These are phyloP conservation scores for Dunckerocampus dactyliophorus DNA, from an alignment of 2,113 vertebrate genomes.

Conservation along the genomic window DNA sequence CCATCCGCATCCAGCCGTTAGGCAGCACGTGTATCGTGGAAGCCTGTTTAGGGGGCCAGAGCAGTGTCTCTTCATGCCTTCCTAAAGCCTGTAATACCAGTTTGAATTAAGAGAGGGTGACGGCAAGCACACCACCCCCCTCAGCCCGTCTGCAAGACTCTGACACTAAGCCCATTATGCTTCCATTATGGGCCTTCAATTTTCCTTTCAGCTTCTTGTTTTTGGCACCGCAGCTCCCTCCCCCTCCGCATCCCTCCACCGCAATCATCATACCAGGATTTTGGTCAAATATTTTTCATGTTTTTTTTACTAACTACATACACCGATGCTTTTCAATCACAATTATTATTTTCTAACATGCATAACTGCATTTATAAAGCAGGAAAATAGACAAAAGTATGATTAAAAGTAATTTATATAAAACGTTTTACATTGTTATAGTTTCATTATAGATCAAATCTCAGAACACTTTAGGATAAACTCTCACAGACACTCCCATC, in stretches of 20 bases:
- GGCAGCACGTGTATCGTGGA: constrained; percentile 53
- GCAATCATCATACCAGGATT: not conserved
- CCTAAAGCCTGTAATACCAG: constrained; percentile 57
- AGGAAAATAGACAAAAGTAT: not conserved
- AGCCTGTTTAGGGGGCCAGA: constrained; percentile 57
- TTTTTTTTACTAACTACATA: not conserved
- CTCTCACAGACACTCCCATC: not conserved
- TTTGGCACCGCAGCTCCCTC: constrained; percentile 67
- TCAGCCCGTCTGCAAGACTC: constrained; percentile 63
- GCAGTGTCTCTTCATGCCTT: constrained; percentile 56
- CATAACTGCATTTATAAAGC: not conserved
- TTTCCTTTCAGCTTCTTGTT: constrained; percentile 72
- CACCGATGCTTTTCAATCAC: not conserved
- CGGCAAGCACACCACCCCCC: constrained; percentile 47
- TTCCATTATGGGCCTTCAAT: constrained; percentile 77
- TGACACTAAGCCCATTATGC: constrained; percentile 79
- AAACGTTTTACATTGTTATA: not conserved
- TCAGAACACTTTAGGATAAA: not conserved
- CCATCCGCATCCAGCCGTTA: constrained; percentile 58
- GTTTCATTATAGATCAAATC: not conserved
- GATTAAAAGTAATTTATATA: not conserved
- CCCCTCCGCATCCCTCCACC: constrained; percentile 27
- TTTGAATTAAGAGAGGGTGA: constrained; percentile 67
- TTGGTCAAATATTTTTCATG: not conserved
- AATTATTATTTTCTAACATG: not conserved